Evolutionary conservation across 2,888 invertebrate genomes (phyloP), one percentile per base, ranked within the genome.

Genomic region (Itoplectis maculator): DNA sequence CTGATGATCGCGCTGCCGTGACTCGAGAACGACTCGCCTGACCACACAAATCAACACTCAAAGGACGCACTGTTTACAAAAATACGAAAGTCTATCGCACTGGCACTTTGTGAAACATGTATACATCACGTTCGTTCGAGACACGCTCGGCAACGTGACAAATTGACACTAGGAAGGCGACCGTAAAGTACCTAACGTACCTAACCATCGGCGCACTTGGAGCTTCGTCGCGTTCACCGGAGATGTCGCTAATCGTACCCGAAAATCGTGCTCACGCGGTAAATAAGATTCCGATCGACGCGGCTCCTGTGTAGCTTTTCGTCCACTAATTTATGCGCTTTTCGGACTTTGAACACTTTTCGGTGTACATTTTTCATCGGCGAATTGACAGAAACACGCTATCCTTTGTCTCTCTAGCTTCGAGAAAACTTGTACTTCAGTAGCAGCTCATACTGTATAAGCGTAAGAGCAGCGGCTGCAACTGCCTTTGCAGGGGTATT

Each of bases 11-110:
- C 63, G 49, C 69, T n/a, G 29, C 49, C 45, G 45, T 45, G 76
- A 69, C 49, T 18, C n/a, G 9, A 42, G 18, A 45, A 49, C n/a
- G 49, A 47, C 29, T 42, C 23, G 20, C 13, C 15, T 59, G 51
- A 23, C 63, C 7, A 29, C 37, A 42, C 77, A 59, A 70, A 75
- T 47, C 65, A 23, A 65, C 40, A 79, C 61, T 81, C 65, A 42
- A 68, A 79, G 69, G n/a, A 69, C 72, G 83, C 49, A 81, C 72
- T 81, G 78, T 42, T 82, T 86, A 83, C 65, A 83, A 86, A 66
- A 88, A 88, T 72, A 78, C 66, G 49, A 51, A 77, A 75, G 54
- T 66, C 51, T 63, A 69, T 63, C 59, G 11, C 47, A 63, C 63
- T 83, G 79, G 83, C 82, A 82, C 82, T 82, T 79, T 49, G 76